Conservation (phyloP, 35 echinoderm and acorn worm genomes). For the Apostichopus parvimensis region DNA sequence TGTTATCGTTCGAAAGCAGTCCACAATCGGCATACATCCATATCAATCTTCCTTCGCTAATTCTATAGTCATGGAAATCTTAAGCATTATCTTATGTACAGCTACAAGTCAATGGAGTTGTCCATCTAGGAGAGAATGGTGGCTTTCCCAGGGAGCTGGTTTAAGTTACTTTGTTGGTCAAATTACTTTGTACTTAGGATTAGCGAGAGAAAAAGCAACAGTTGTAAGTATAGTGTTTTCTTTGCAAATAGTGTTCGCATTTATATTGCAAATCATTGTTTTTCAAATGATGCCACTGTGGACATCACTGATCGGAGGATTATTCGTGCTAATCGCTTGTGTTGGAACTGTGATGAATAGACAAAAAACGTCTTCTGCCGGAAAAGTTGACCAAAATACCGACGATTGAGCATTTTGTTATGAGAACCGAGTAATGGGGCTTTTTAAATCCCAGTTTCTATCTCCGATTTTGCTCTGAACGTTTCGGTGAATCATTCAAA, state of each 20-base stretch:
- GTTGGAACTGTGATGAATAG: not conserved
- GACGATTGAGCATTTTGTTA: no score
- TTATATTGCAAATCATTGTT: not conserved
- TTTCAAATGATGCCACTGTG: not conserved
- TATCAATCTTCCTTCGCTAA: not conserved
- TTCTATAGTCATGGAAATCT: not conserved
- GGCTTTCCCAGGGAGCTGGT: not conserved
- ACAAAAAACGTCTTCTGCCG: no score
- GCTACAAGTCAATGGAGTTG: not conserved
- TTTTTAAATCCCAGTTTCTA: no score
- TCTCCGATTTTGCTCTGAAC: no score
- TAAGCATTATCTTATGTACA: no score
- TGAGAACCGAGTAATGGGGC: no score
- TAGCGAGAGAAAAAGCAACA: not conserved
- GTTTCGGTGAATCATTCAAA: no score
- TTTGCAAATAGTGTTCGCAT: not conserved
- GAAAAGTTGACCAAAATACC: no score
- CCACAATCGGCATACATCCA: not conserved
- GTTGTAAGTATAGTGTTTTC: not conserved
- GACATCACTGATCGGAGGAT: not conserved
- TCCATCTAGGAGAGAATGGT: not conserved
- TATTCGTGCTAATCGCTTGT: not conserved
- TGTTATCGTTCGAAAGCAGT: not conserved
- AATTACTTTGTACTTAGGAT: not conserved
- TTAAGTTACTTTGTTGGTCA: not conserved